phyloP scores from a whole-genome alignment of 1,140 invertebrate genomes.

The Phthorimaea operculella region DNA sequence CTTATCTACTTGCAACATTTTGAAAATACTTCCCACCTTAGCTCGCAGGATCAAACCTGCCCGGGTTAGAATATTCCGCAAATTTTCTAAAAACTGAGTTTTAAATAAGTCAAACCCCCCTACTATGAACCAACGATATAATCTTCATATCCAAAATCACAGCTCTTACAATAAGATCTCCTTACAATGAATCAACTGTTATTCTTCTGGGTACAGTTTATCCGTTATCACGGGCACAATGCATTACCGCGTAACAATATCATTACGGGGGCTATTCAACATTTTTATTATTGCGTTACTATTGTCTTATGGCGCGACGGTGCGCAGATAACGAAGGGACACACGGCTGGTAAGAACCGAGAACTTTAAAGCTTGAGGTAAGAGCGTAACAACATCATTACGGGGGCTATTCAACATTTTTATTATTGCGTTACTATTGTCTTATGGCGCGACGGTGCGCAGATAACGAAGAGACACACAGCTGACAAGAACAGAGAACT shows the following conservation, averaged over 20 bases:
- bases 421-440: constrained; percentile 67
- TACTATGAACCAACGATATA: background rate
- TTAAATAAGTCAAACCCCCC: background rate
- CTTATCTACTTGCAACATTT: no score
- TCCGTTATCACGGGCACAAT: constrained; percentile 58
- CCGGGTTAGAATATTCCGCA: no score
- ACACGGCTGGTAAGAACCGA: constrained; percentile 19
- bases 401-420: constrained; percentile 66
- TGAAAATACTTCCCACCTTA: no score
- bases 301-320: constrained; percentile 64
- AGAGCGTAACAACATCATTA: constrained; percentile 59
- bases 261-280: constrained; percentile 64
- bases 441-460: constrained; percentile 55
- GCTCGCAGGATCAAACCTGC: no score
- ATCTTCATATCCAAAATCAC: constrained; percentile 3
- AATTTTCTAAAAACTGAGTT: no score
- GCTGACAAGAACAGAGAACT: background rate
- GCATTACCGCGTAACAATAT: constrained; percentile 57
- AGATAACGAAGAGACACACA: constrained; percentile 48
- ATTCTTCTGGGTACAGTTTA: constrained; percentile 62
- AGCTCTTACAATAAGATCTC: constrained; percentile 9
- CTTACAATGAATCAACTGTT: constrained; percentile 19
- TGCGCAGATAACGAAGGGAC: constrained; percentile 43
- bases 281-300: constrained; percentile 67
- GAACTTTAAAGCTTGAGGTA: background rate